phyloP scores from a whole-genome alignment of 2,888 invertebrate species.

The Ellobium chinense region DNA sequence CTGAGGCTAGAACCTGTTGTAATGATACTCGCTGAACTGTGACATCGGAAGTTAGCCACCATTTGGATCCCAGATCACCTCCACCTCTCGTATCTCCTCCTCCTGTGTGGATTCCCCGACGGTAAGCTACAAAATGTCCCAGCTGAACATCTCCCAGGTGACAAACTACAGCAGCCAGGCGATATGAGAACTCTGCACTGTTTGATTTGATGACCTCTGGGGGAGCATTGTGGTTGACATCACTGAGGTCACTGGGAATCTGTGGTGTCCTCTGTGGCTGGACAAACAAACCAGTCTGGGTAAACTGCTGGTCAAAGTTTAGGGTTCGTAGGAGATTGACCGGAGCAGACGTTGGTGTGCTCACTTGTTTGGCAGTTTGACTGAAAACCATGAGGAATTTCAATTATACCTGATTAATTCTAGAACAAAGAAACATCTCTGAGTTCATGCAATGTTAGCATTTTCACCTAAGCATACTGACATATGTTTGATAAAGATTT shows the following conservation, averaged over 20 bases:
- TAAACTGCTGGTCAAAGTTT: conserved; percentile 72
- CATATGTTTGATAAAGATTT: too few species aligned
- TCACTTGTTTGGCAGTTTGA: conserved; percentile 16
- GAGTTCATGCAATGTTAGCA: too few species aligned
- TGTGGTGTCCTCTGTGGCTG: conserved; percentile 48
- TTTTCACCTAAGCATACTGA: too few species aligned
- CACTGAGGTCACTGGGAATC: conserved; percentile 49
- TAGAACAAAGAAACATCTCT: too few species aligned
- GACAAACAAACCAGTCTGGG: conserved; percentile 67
- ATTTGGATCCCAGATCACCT: conserved; percentile 81
- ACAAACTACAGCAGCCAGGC: conserved; percentile 90
- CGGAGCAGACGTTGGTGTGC: conserved; percentile 60
- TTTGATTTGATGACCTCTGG: conserved; percentile 36
- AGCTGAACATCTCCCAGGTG: conserved; percentile 93
- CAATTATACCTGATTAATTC: too few species aligned
- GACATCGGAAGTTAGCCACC: conserved; percentile 93
- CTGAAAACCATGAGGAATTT: too few species aligned
- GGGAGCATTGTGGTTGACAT: conserved; percentile 55
- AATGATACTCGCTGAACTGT: conserved; percentile 89
- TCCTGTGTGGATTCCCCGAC: conserved; percentile 81
- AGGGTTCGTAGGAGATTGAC: conserved; percentile 74
- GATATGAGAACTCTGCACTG: conserved; percentile 83
- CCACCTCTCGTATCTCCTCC: not conserved
- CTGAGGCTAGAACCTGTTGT: conserved; percentile 89
- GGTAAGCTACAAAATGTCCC: conserved; percentile 96